Percentiles rank a stretch among this genome's conserved stretches.
Conservation (phyloP, 1,140 invertebrate genomes). For the Glomeris maerens region DNA sequence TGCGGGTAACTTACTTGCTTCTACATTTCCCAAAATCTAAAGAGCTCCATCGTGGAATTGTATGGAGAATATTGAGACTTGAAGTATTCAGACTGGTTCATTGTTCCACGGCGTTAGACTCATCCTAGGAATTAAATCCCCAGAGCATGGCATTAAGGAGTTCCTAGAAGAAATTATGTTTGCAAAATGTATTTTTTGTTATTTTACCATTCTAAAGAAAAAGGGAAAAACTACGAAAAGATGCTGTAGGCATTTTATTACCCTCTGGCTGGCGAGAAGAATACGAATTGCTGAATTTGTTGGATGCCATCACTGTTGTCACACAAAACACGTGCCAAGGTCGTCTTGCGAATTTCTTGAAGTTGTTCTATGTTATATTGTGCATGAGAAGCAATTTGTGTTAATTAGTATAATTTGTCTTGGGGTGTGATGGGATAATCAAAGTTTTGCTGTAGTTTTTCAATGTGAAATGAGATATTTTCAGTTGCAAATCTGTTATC, state of each 20-base stretch:
- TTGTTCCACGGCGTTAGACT: background rate
- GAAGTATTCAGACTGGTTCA: no score
- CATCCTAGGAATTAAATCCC: background rate
- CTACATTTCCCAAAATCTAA: no score
- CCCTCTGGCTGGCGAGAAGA: conserved; percentile 28
- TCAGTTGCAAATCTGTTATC: background rate
- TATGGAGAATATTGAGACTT: no score
- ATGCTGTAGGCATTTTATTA: conserved; percentile 19
- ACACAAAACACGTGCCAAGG: conserved; percentile 30
- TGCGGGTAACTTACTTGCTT: no score
- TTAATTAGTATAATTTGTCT: no score
- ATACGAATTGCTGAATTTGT: conserved; percentile 23
- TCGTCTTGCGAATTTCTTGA: conserved; percentile 29
- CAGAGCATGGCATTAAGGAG: background rate
- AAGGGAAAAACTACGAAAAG: background rate
- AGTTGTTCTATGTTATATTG: conserved; percentile 26
- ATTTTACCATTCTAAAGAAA: background rate
- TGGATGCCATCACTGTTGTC: conserved; percentile 32
- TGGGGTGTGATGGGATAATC: no score
- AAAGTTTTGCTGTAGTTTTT: no score
- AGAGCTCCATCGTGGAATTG: no score
- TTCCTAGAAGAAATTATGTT: background rate
- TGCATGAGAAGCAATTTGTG: no score
- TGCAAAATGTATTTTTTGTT: background rate
- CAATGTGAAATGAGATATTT: no score